These are phyloP conservation scores for Drosophila kohkoa DNA, from an alignment of 1,140 invertebrate genomes.

Conservation along the genomic window DNA sequence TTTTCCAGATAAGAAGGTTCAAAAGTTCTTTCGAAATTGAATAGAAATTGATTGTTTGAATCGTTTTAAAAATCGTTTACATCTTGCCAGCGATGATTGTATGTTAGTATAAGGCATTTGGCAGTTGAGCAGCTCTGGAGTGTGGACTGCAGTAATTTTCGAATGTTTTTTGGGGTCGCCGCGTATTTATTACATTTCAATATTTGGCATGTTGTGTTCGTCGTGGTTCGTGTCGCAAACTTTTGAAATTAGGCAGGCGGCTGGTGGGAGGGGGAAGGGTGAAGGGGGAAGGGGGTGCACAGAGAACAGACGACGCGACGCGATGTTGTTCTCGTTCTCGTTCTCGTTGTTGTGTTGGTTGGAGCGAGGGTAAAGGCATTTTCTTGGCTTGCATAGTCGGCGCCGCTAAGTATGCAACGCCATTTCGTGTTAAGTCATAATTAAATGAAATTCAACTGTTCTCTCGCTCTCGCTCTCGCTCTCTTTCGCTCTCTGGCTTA, in stretches of 20 bases:
- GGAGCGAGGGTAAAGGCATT: slow-evolving; percentile 34
- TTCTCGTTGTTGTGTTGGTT: not conserved
- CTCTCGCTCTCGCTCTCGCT: not conserved
- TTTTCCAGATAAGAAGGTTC: too few species aligned
- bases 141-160: slow-evolving; percentile 1
- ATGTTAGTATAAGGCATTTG: not conserved
- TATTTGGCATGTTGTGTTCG: slow-evolving; percentile 58
- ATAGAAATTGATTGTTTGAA: too few species aligned
- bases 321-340: too few species aligned
- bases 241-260: slow-evolving; percentile 48
- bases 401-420: slow-evolving; percentile 70
- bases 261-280: slow-evolving; percentile 7
- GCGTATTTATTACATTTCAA: slow-evolving; percentile 72
- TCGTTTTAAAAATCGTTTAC: too few species aligned
- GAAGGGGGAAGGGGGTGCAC: not conserved
- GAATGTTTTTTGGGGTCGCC: slow-evolving; percentile 32
- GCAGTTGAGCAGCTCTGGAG: slow-evolving; percentile 4
- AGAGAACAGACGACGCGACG: not conserved
- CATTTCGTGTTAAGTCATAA: slow-evolving; percentile 76
- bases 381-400: slow-evolving; percentile 59
- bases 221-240: slow-evolving; percentile 59
- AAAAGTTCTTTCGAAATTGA: too few species aligned
- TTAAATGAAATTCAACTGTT: slow-evolving; percentile 76
- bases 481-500: not conserved
- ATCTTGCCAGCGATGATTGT: too few species aligned